Percentiles rank a stretch among this genome's conserved stretches.
Conservation (phyloP, 2,888 invertebrate genomes). For the Azorinus chamasolen region DNA sequence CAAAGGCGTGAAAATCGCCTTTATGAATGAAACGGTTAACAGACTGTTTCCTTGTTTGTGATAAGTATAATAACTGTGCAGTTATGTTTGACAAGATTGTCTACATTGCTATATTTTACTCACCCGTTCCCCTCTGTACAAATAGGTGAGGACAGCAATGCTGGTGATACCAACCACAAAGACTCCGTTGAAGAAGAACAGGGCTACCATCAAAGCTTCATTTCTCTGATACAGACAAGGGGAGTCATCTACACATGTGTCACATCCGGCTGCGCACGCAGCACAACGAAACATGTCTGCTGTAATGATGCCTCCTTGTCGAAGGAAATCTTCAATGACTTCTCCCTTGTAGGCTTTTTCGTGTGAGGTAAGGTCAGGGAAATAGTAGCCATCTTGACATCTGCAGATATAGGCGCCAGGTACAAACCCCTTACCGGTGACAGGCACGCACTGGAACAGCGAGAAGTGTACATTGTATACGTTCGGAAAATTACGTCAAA, state of each 20-base stretch:
- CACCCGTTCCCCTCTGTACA: conserved; percentile 62
- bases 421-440: conserved; percentile 77
- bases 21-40: too few species aligned
- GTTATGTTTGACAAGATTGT: too few species aligned
- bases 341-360: conserved; percentile 73
- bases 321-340: conserved; percentile 69
- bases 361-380: conserved; percentile 75
- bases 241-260: conserved; percentile 78
- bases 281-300: conserved; percentile 71
- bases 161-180: conserved; percentile 57
- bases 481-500: background rate
- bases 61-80: too few species aligned
- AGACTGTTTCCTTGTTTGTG: too few species aligned
- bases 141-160: conserved; percentile 55
- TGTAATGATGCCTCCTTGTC: conserved; percentile 37
- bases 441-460: conserved; percentile 75
- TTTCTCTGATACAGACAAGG: conserved; percentile 79
- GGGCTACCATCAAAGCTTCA: conserved; percentile 56
- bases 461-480: background rate
- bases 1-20: too few species aligned
- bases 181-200: conserved; percentile 65
- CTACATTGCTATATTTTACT: too few species aligned
- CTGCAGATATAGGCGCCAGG: conserved; percentile 81
- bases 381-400: conserved; percentile 82
- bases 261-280: conserved; percentile 81